A percentile compares a stretch with the other conserved stretches of the same genome.
Evolutionary conservation across 2,797 vertebrate genomes (phyloP).

Genomic region (Micrastur ruficollis): DNA sequence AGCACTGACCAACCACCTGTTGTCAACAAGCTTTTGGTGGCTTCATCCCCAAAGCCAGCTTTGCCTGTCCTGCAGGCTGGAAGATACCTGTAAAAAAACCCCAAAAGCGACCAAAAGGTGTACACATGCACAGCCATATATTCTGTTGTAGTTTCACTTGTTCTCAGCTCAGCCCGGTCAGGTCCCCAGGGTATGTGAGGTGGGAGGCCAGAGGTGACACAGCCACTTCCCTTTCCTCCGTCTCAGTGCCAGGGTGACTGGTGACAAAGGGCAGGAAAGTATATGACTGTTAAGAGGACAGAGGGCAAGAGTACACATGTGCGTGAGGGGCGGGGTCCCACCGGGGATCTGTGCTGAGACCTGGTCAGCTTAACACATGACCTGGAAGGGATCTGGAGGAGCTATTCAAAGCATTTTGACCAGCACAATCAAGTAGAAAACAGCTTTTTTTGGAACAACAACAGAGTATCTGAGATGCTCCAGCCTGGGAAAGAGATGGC

Average conservation of each 20-base stretch:
- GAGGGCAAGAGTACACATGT: not conserved
- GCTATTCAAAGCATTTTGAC: not conserved
- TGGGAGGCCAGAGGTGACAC: not conserved
- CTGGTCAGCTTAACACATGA: not conserved
- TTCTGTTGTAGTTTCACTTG: not conserved
- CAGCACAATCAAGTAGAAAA: not conserved
- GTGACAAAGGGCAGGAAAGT: not conserved
- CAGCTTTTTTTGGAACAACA: not conserved
- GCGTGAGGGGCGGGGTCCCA: not conserved
- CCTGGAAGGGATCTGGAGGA: not conserved
- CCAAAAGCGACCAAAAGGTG: not conserved
- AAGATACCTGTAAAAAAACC: not conserved
- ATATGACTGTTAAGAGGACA: not conserved
- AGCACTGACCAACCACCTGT: not conserved
- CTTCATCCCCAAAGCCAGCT: not conserved
- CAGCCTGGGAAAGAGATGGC: not conserved
- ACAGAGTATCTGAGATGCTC: not conserved
- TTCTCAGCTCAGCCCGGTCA: fast-evolving
- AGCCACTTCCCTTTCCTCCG: not conserved
- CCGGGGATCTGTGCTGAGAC: not conserved
- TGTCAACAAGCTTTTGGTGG: not conserved
- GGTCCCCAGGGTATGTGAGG: not conserved
- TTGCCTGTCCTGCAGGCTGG: not conserved
- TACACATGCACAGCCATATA: fast-evolving
- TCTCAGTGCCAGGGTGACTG: not conserved